phyloP scores from a whole-genome alignment of 2,888 invertebrate species.

The Oasisia sp. region DNA sequence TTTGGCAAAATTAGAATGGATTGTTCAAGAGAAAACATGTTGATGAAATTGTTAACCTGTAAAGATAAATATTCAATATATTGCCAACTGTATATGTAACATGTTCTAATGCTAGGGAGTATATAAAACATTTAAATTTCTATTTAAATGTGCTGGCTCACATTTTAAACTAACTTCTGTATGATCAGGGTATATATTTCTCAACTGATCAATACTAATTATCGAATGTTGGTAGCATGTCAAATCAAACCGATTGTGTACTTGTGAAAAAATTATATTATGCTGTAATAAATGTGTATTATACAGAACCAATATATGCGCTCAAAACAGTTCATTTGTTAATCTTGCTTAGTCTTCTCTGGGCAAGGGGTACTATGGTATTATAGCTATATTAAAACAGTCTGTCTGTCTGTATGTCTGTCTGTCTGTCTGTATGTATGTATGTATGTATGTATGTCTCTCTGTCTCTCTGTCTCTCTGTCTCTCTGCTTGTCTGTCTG shows the following conservation, averaged over 20 bases:
- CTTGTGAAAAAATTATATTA: neutral
- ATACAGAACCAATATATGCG: neutral
- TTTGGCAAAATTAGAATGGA: no score
- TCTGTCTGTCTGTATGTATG: no score
- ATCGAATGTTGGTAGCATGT: neutral
- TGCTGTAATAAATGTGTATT: neutral
- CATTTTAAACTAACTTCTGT: neutral
- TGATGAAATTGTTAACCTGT: neutral
- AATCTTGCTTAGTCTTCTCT: no score
- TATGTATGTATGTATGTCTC: no score
- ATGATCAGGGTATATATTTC: neutral
- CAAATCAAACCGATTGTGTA: neutral
- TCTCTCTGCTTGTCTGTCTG: no score
- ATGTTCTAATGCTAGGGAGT: neutral
- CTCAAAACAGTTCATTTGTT: no score
- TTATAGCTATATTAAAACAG: no score
- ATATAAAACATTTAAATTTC: neutral
- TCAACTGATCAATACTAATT: neutral
- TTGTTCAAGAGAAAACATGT: no score
- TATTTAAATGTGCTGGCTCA: conserved; percentile 13
- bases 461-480: no score
- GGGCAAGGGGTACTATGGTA: no score
- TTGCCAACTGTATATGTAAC: neutral
- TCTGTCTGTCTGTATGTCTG: no score
- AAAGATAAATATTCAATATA: neutral